phyloP scores from a whole-genome alignment of 2,113 vertebrate genomes.

The Sceloporus tristichus region DNA sequence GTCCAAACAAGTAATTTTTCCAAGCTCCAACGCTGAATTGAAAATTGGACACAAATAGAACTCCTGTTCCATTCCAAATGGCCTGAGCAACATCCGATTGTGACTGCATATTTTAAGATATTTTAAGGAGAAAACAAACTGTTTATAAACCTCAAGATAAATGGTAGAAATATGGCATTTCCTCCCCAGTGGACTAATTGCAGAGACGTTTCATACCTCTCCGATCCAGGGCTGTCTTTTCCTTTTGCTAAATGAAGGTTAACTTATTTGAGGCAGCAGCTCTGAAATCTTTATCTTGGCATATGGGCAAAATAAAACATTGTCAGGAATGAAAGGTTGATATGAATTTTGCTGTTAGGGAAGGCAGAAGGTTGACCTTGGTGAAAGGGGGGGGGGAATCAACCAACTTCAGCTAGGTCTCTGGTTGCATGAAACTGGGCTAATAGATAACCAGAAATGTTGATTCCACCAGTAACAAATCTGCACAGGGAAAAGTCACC shows the following conservation, averaged over 20 bases:
- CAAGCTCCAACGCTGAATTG: neutral
- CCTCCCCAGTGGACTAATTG: slow-evolving; percentile 1
- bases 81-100: neutral
- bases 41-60: neutral
- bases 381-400: neutral
- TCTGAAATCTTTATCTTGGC: slow-evolving; percentile 39
- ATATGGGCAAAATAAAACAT: neutral
- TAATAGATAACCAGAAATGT: neutral
- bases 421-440: neutral
- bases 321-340: slow-evolving; percentile 13
- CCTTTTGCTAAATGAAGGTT: slow-evolving; percentile 17
- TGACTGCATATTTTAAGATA: neutral
- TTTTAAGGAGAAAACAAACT: slow-evolving; percentile 8
- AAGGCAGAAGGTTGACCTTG: neutral
- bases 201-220: slow-evolving; percentile 5
- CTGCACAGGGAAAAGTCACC: slow-evolving; percentile 13
- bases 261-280: neutral
- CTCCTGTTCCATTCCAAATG: neutral
- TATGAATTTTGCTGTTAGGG: slow-evolving; percentile 14
- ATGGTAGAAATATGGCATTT: neutral
- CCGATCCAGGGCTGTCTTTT: neutral
- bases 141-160: neutral
- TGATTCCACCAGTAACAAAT: slow-evolving; percentile 26
- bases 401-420: neutral
- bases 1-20: too few species aligned